phyloP scores from a whole-genome alignment of 2,888 invertebrate genomes.

The Euphydryas editha region DNA sequence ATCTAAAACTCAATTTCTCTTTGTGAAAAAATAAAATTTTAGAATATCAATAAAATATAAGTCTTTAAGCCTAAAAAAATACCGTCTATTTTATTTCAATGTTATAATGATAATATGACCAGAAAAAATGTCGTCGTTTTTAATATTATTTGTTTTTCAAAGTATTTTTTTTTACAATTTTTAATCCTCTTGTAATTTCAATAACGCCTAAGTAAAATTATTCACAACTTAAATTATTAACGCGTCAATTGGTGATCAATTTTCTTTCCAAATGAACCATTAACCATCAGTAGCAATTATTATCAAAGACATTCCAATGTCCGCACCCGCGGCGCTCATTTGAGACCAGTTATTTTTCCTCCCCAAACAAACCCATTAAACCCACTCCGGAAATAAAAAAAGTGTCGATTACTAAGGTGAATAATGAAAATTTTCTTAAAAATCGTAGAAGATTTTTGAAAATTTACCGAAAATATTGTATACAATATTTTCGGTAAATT shows the following conservation, averaged over 20 bases:
- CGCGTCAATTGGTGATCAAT: slow-evolving; percentile 24
- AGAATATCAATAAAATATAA: too few species aligned
- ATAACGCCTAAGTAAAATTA: not conserved
- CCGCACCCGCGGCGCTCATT: slow-evolving; percentile 57
- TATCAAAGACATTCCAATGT: slow-evolving; percentile 63
- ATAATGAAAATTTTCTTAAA: slow-evolving; percentile 52
- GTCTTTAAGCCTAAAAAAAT: too few species aligned
- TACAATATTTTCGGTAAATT: too few species aligned
- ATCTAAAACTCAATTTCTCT: too few species aligned
- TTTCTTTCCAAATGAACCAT: slow-evolving; percentile 22
- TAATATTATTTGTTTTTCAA: not conserved
- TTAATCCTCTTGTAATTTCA: not conserved
- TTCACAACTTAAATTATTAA: slow-evolving; percentile 21
- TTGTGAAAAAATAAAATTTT: too few species aligned
- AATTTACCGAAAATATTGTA: too few species aligned
- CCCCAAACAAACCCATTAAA: slow-evolving; percentile 58
- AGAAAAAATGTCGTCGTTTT: too few species aligned
- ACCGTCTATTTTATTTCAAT: too few species aligned
- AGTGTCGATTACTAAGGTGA: slow-evolving; percentile 61
- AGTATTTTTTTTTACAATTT: not conserved
- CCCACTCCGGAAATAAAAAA: slow-evolving; percentile 60
- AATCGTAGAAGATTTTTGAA: too few species aligned
- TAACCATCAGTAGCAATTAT: slow-evolving; percentile 30
- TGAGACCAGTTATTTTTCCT: slow-evolving; percentile 62
- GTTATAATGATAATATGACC: too few species aligned